phyloP scores from a whole-genome alignment of 2,888 invertebrate species.

The Agrochola lychnidis region DNA sequence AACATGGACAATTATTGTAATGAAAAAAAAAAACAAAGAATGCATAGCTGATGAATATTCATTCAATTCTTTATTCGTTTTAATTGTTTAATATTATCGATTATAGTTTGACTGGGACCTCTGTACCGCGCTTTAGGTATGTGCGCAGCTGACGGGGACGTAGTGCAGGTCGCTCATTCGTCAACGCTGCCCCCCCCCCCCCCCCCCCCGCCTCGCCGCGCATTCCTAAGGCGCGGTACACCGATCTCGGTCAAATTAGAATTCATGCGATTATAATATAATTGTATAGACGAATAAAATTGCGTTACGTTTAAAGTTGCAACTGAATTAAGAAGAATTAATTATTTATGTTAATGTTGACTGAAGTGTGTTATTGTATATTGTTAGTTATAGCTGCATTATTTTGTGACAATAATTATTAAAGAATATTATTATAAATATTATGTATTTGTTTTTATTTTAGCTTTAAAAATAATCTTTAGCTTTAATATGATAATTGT shows the following conservation, averaged over 20 bases:
- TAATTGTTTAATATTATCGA: not conserved
- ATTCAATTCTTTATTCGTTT: conserved; percentile 1
- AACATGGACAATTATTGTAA: too few relatives aligned
- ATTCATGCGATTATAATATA: not conserved
- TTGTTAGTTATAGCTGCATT: conserved; percentile 49
- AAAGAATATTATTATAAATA: conserved; percentile 40
- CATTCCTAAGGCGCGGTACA: too few relatives aligned
- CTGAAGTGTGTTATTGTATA: conserved; percentile 56
- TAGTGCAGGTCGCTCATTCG: too few relatives aligned
- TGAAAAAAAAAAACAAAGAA: not conserved
- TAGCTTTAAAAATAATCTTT: not conserved
- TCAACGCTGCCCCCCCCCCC: too few relatives aligned
- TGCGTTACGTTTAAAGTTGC: not conserved
- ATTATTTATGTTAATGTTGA: conserved; percentile 39
- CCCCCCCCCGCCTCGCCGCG: too few relatives aligned
- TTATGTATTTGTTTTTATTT: conserved; percentile 21
- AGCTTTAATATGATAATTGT: not conserved
- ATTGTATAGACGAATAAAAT: not conserved
- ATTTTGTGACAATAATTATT: conserved; percentile 52
- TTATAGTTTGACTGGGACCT: too few relatives aligned
- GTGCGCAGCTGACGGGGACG: too few relatives aligned
- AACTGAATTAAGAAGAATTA: conserved; percentile 23
- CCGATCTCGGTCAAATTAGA: too few relatives aligned
- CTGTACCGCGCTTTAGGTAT: too few relatives aligned
- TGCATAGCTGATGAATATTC: not conserved